A percentile compares a stretch with the other conserved stretches of the same genome.
Evolutionary conservation across 1,140 invertebrate genomes (phyloP).

Genomic region (Meloidogyne floridensis): DNA sequence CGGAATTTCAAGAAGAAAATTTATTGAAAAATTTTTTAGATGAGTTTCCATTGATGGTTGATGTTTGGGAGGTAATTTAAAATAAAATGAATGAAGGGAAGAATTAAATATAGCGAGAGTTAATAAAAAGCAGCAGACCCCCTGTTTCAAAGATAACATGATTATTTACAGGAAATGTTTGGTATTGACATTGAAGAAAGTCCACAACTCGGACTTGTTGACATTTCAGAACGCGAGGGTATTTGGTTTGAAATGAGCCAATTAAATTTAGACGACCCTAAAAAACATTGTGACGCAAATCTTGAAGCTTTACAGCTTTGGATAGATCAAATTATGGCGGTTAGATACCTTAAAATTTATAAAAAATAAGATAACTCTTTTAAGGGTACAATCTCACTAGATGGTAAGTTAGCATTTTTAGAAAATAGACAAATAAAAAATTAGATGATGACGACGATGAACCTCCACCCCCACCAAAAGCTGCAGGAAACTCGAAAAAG

Average conservation of each 20-base stretch:
- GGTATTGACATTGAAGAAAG: conserved; percentile 66
- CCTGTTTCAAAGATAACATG: no score
- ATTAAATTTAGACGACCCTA: conserved; percentile 64
- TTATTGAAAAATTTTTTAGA: conserved; percentile 48
- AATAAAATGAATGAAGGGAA: neutral
- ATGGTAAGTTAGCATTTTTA: conserved; percentile 45
- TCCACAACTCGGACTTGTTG: conserved; percentile 64
- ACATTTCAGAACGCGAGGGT: conserved; percentile 65
- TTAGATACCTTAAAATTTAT: neutral
- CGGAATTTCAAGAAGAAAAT: neutral
- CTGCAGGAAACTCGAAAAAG: conserved; percentile 46
- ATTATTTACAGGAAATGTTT: conserved; percentile 55
- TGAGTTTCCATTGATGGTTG: conserved; percentile 66
- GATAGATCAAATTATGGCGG: conserved; percentile 63
- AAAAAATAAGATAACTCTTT: neutral
- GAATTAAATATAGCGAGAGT: no score
- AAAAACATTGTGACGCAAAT: conserved; percentile 63
- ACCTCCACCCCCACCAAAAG: conserved; percentile 49
- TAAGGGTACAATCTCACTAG: conserved; percentile 58
- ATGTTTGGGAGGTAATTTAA: conserved; percentile 59
- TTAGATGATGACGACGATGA: conserved; percentile 59
- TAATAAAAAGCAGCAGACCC: no score
- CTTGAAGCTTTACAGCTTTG: conserved; percentile 64
- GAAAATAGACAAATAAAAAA: conserved; percentile 12
- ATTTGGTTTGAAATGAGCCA: conserved; percentile 66